Evolutionary conservation across 2,797 vertebrate genomes (phyloP).

Genomic region (Darevskia mixta): DNA sequence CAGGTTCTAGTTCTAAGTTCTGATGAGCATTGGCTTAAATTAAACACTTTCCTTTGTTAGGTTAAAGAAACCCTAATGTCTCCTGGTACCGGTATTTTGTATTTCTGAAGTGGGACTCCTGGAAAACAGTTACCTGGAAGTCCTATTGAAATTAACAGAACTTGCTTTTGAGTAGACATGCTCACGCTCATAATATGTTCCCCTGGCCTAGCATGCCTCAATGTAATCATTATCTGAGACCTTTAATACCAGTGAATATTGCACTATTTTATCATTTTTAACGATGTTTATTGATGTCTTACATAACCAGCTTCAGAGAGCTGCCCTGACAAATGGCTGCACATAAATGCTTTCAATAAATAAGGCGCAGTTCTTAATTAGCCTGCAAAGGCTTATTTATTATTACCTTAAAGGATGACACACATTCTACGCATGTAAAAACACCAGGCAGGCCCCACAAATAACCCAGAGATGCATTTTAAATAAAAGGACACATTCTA

Average conservation of each 20-base stretch:
- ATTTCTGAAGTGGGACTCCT: neutral
- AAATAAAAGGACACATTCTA: no score
- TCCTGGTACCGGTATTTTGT: neutral
- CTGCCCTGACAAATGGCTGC: neutral
- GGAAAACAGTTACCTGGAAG: neutral
- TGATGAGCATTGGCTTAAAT: neutral
- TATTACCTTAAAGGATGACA: neutral
- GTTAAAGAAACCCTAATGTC: neutral
- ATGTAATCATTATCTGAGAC: neutral
- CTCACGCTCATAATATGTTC: neutral
- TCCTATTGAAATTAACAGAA: neutral
- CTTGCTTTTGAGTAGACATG: neutral
- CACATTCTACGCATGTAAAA: no score
- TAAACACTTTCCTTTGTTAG: neutral
- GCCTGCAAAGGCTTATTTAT: slow-evolving; percentile 4
- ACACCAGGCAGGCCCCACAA: no score
- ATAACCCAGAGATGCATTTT: no score
- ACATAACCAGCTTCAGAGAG: neutral
- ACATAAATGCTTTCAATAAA: neutral
- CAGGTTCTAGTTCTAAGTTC: neutral
- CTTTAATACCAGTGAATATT: neutral
- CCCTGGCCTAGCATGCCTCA: neutral
- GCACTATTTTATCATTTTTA: neutral
- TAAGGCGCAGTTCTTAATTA: slow-evolving; percentile 1
- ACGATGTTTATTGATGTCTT: neutral